Conservation (phyloP, 2,113 vertebrate species). For the Oxyruncus cristatus region DNA sequence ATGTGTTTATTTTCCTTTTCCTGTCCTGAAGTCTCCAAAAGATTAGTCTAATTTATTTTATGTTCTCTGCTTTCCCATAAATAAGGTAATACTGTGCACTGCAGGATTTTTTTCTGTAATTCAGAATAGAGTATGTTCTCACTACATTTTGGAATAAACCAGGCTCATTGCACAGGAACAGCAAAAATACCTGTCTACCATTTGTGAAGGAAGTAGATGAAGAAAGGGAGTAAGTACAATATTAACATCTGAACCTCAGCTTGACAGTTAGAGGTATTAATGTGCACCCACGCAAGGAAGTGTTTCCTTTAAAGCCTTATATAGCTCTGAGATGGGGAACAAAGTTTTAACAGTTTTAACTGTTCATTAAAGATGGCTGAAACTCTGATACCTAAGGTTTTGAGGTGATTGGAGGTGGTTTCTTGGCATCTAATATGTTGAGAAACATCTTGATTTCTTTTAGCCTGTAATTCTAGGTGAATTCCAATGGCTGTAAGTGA, state of each 20-base stretch:
- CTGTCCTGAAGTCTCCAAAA: background rate
- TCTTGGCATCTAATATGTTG: background rate
- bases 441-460: background rate
- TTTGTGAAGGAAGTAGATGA: background rate
- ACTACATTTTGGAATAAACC: background rate
- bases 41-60: slow-evolving; percentile 29
- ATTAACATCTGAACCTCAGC: background rate
- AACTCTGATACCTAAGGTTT: background rate
- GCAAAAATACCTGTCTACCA: background rate
- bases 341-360: background rate
- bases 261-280: background rate
- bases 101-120: background rate
- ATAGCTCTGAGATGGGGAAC: background rate
- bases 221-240: background rate
- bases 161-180: background rate
- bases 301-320: background rate
- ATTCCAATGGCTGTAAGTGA: background rate
- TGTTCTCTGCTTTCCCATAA: background rate
- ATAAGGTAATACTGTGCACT: background rate
- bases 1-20: background rate
- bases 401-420: background rate
- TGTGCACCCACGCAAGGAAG: background rate
- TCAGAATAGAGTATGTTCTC: background rate
- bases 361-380: background rate
- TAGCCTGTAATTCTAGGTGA: background rate